Evolutionary conservation across 1,140 invertebrate genomes (phyloP).

Genomic region (Micrasema longulum): DNA sequence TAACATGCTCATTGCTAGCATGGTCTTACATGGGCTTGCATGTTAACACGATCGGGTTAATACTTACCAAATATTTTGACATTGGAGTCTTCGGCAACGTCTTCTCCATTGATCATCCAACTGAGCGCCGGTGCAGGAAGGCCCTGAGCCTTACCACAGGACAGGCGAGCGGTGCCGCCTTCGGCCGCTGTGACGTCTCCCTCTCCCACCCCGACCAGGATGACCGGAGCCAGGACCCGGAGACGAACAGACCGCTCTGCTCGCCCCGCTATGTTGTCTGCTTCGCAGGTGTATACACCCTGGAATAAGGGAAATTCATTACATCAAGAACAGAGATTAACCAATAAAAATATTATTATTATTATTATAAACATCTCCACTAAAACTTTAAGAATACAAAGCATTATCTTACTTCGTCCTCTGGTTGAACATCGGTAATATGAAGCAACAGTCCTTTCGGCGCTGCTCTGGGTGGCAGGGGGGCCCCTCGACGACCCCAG

Average conservation of each 20-base stretch:
- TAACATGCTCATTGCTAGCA: too few relatives aligned
- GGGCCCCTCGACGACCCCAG: slow-evolving; percentile 69
- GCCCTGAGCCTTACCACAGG: slow-evolving; percentile 71
- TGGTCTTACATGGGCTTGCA: too few relatives aligned
- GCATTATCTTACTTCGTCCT: slow-evolving; percentile 58
- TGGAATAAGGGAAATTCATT: slow-evolving; percentile 44
- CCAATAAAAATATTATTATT: background rate
- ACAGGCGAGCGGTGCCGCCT: slow-evolving; percentile 61
- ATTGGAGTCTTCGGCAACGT: slow-evolving; percentile 69
- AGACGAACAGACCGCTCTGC: slow-evolving; percentile 16
- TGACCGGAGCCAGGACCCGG: slow-evolving; percentile 42
- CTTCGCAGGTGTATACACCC: slow-evolving; percentile 64
- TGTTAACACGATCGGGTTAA: too few relatives aligned
- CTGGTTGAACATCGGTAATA: slow-evolving; percentile 58
- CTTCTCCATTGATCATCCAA: slow-evolving; percentile 88
- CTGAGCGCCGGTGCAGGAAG: slow-evolving; percentile 78
- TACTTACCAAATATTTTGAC: slow-evolving; percentile 62
- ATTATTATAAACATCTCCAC: background rate
- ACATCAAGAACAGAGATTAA: too few relatives aligned
- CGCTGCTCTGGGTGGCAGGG: slow-evolving; percentile 56
- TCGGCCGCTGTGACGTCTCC: slow-evolving; percentile 60
- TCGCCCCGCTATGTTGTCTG: slow-evolving; percentile 49
- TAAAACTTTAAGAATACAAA: too few relatives aligned
- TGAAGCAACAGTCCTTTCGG: slow-evolving; percentile 17
- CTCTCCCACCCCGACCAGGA: slow-evolving; percentile 59